Base-by-base conservation (phyloP, 2,113 vertebrate species). In the Bufo bufo region DNA sequence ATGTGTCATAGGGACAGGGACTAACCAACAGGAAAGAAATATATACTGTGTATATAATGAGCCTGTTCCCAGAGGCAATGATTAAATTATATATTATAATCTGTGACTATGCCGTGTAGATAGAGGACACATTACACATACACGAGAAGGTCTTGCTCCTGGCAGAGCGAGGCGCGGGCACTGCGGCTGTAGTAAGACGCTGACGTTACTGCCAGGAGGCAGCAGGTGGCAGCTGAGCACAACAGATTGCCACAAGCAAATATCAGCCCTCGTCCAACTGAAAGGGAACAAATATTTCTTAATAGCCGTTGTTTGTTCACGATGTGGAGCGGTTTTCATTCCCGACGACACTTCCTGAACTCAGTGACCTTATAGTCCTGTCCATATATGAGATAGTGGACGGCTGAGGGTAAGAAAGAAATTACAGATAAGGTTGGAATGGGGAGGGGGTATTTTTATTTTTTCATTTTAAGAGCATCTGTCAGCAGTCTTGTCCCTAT, bases 181-280 rank as follows among this genome's bases (percentile, higher is more conserved):
- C 13, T 52, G 3, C 10, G 74, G 47, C 45, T n/a, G 49, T 52
- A 79, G 77, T 54, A 23, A 52, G 49, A 61, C 17, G 69, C 61
- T 43, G 43, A 69, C 10, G 80, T 66, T 69, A 71, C 66, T 71
- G 81, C n/a, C 77, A 81, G 85, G 50, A 65, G 8, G 49, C 61
- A 54, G 77, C 71, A 50, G 52, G 23, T 87, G 54, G 45, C 63
- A 58, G 85, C 63, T 87, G 49, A 47, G 52, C 63, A 87, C 74
- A 87, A 58, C 69, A 87, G 77, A 87, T 71, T 66, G 77, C 85
- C 47, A 58, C 49, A 16, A 78, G 23, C 50, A 80, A 54, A 81
- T 49, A 71, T 43, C 8, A 66, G 61, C 56, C 0, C 23, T 50
- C 74, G 19, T 45, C 71, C 71, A 74, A 74, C 33, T 45, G 17